Percentiles rank a stretch among this genome's conserved stretches.
Evolutionary conservation across 2,797 vertebrate genomes (phyloP).

Genomic region (Hoplostethus atlanticus): DNA sequence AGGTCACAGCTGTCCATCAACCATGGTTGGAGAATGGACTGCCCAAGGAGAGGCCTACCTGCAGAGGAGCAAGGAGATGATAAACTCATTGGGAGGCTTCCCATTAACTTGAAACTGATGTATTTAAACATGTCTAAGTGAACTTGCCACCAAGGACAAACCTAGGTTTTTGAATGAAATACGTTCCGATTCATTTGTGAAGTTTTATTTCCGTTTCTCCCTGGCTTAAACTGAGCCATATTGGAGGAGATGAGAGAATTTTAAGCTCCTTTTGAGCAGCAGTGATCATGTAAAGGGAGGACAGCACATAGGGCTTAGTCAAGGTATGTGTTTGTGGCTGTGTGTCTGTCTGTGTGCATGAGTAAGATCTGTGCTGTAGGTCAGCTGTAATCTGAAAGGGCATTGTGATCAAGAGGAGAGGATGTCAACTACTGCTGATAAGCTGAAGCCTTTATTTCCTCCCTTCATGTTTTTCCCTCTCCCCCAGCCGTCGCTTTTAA

Average conservation of each 20-base stretch:
- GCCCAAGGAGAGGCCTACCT: slow-evolving; percentile 22
- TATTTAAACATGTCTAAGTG: slow-evolving; percentile 56
- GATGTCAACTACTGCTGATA: slow-evolving; percentile 60
- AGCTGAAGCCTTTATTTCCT: slow-evolving; percentile 53
- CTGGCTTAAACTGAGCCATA: neutral
- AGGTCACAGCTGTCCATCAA: slow-evolving; percentile 20
- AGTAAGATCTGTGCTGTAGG: slow-evolving; percentile 63
- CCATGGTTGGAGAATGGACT: slow-evolving; percentile 19
- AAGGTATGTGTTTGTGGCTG: slow-evolving; percentile 25
- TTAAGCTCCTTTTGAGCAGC: slow-evolving; percentile 24
- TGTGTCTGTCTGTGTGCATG: slow-evolving; percentile 38
- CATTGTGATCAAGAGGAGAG: slow-evolving; percentile 76
- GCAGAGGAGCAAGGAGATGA: slow-evolving; percentile 38
- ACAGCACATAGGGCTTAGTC: slow-evolving; percentile 33
- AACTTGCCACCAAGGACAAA: slow-evolving; percentile 49
- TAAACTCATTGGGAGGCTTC: slow-evolving; percentile 26
- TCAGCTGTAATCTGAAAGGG: slow-evolving; percentile 70
- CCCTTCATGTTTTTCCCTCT: neutral
- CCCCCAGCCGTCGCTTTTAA: slow-evolving; percentile 54
- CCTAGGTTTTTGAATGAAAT: slow-evolving; percentile 40
- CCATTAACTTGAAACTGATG: slow-evolving; percentile 54
- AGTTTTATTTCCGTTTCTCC: slow-evolving; percentile 39
- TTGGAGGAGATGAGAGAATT: neutral
- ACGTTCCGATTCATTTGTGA: slow-evolving; percentile 40
- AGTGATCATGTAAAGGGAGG: slow-evolving; percentile 51